Conservation (phyloP, 1,140 invertebrate genomes). For the Drosophila nasuta region DNA sequence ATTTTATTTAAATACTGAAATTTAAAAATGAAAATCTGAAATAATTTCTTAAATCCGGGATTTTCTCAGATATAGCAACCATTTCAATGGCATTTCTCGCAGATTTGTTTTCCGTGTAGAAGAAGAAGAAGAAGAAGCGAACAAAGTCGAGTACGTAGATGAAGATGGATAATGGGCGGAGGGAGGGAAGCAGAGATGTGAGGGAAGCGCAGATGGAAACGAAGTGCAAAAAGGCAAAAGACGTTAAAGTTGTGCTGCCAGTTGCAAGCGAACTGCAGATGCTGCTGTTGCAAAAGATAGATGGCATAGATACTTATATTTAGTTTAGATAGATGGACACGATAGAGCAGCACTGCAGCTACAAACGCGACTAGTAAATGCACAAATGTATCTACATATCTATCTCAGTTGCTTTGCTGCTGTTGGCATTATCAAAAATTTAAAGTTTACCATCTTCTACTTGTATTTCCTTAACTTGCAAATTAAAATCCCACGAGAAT, state of each 20-base stretch:
- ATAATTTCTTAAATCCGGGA: no score
- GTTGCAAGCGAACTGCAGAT: slow-evolving; percentile 24
- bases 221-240: slow-evolving; percentile 10
- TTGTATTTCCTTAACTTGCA: slow-evolving; percentile 70
- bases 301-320: slow-evolving; percentile 20
- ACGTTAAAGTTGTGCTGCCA: slow-evolving; percentile 10
- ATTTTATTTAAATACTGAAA: no score
- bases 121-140: no score
- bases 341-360: background rate
- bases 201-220: slow-evolving; percentile 1
- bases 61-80: no score
- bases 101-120: no score
- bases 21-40: no score
- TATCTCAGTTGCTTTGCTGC: slow-evolving; percentile 29
- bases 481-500: slow-evolving; percentile 70
- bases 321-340: slow-evolving; percentile 18
- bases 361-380: no score
- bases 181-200: background rate
- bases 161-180: slow-evolving; percentile 20
- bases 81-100: no score
- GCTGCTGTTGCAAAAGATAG: slow-evolving; percentile 22
- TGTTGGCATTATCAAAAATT: slow-evolving; percentile 77
- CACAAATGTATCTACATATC: no score
- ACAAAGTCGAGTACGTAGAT: background rate
- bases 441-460: slow-evolving; percentile 71